phyloP scores from a whole-genome alignment of 2,888 invertebrate species.

The Bruchidius siliquastri region DNA sequence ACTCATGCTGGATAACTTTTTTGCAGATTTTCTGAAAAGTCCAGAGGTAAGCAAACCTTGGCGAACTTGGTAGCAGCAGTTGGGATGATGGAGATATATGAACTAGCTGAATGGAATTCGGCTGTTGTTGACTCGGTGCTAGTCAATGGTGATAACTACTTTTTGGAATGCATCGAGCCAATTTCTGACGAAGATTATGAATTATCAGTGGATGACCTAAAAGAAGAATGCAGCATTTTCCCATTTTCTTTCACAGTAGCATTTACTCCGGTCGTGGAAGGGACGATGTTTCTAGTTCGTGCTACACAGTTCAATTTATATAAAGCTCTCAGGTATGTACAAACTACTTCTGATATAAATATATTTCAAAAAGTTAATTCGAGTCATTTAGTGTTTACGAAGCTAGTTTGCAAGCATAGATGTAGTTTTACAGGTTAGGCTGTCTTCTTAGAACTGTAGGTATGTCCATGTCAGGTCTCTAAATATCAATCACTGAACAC shows the following conservation, averaged over 20 bases:
- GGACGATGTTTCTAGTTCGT: conserved; percentile 57
- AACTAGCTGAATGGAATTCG: conserved; percentile 59
- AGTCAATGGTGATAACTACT: conserved; percentile 56
- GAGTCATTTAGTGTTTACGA: too few species aligned
- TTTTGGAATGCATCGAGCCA: conserved; percentile 48
- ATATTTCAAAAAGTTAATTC: too few species aligned
- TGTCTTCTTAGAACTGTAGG: too few species aligned
- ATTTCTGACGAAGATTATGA: conserved; percentile 55
- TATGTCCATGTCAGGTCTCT: too few species aligned
- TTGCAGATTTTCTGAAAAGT: conserved; percentile 47
- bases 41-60: conserved; percentile 60
- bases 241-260: conserved; percentile 56
- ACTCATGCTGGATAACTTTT: not conserved
- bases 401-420: too few species aligned
- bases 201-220: conserved; percentile 54
- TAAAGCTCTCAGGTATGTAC: conserved; percentile 50
- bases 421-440: too few species aligned
- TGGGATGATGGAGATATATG: conserved; percentile 57
- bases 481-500: too few species aligned
- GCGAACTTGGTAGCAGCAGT: conserved; percentile 51
- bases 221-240: conserved; percentile 53
- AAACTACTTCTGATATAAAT: not conserved
- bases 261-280: conserved; percentile 55
- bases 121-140: conserved; percentile 61
- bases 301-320: conserved; percentile 59